Percentiles rank a stretch among this genome's conserved stretches.
Evolutionary conservation across 2,797 vertebrate genomes (phyloP).

Genomic region (Danio aesculapii): DNA sequence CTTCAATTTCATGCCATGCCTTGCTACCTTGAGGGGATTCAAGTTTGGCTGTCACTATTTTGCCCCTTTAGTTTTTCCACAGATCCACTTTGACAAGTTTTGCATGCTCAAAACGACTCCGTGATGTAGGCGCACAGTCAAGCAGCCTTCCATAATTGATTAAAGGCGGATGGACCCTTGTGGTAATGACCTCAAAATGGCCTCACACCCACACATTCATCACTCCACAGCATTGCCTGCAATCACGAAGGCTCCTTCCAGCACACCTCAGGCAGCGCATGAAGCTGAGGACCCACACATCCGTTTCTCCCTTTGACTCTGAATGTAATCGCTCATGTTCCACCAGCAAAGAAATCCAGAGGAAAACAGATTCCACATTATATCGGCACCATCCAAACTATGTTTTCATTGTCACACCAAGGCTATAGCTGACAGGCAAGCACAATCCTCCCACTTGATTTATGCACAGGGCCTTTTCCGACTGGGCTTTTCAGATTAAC

Average conservation of each 20-base stretch:
- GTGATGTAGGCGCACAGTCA: constrained; percentile 34
- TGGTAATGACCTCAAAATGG: constrained; percentile 46
- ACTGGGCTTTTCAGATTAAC: constrained; percentile 65
- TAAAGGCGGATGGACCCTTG: constrained; percentile 45
- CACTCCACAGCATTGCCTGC: constrained; percentile 19
- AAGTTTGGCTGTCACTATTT: background rate
- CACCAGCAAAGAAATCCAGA: constrained; percentile 31
- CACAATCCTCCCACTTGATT: constrained; percentile 58
- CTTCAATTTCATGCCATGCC: constrained; percentile 41
- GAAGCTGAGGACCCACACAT: constrained; percentile 41
- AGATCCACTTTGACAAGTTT: constrained; percentile 29
- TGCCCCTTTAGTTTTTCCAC: constrained; percentile 12
- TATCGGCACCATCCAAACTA: constrained; percentile 50
- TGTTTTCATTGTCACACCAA: constrained; percentile 57
- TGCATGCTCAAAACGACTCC: constrained; percentile 21
- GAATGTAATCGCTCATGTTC: constrained; percentile 50
- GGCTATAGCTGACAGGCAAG: constrained; percentile 49
- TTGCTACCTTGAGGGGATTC: constrained; percentile 22
- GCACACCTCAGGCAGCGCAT: constrained; percentile 42
- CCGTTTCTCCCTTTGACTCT: constrained; percentile 46
- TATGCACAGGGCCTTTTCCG: constrained; percentile 57
- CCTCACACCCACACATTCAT: constrained; percentile 51
- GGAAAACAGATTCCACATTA: constrained; percentile 43
- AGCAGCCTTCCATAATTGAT: constrained; percentile 51
- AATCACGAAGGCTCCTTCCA: constrained; percentile 41